Evolutionary conservation across 2,797 vertebrate species (phyloP).

Genomic region (Thaleichthys pacificus): DNA sequence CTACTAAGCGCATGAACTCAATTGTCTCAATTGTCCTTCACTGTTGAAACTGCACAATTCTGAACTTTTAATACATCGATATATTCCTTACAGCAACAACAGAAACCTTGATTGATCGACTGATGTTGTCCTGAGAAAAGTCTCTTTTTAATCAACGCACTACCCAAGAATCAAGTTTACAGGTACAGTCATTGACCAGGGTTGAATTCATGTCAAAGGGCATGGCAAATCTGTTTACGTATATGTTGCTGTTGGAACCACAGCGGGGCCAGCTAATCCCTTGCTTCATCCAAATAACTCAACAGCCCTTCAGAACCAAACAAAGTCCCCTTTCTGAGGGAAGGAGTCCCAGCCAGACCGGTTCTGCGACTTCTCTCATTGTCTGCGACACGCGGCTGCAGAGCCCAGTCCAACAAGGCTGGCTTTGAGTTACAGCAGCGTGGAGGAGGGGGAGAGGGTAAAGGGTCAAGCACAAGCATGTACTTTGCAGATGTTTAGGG

Average conservation of each 20-base stretch:
- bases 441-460: no score
- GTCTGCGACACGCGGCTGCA: constrained; percentile 59
- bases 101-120: not conserved
- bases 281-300: constrained; percentile 47
- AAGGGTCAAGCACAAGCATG: not conserved
- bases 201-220: not conserved
- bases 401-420: constrained; percentile 64
- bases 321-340: constrained; percentile 63
- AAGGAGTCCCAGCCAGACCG: constrained; percentile 63
- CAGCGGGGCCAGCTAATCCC: constrained; percentile 40
- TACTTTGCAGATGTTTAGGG: constrained; percentile 54
- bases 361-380: constrained; percentile 69
- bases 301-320: constrained; percentile 57
- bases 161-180: no score
- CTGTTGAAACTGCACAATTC: not conserved
- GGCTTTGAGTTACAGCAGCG: constrained; percentile 54
- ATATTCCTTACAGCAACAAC: no score
- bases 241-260: constrained; percentile 25
- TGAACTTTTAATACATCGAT: not conserved
- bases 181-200: not conserved
- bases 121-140: no score
- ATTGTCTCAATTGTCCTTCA: not conserved
- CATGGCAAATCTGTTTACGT: constrained; percentile 33
- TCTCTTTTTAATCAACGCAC: no score
- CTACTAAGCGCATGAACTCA: constrained; percentile 13